Percentiles rank a stretch among this genome's conserved stretches.
These are phyloP conservation scores for Platycnemis pennipes DNA, from an alignment of 2,888 invertebrate genomes.

Conservation along the genomic window DNA sequence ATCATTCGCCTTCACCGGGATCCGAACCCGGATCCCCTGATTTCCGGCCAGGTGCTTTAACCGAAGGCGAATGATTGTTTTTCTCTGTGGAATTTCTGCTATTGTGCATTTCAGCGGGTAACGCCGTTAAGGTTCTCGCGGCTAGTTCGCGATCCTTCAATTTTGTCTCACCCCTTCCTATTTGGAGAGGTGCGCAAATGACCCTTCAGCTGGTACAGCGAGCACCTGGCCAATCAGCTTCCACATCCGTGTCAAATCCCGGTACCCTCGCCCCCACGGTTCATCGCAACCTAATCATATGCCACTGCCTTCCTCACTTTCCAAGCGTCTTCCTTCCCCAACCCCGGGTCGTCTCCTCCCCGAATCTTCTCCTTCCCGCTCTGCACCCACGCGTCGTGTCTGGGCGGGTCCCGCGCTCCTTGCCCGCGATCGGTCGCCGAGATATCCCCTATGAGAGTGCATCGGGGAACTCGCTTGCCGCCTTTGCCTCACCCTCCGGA, in stretches of 20 bases:
- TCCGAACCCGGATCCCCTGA: too few species aligned
- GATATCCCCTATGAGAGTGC: constrained; percentile 3
- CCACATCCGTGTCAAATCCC: neutral
- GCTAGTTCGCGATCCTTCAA: neutral
- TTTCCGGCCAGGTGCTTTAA: too few species aligned
- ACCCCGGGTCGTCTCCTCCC: neutral
- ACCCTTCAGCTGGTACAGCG: neutral
- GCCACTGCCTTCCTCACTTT: neutral
- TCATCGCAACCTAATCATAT: neutral
- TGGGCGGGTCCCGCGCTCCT: neutral
- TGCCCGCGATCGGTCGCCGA: neutral
- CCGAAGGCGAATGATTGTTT: too few species aligned
- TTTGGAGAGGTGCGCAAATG: neutral
- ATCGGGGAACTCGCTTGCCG: neutral
- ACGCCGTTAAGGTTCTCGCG: too few species aligned
- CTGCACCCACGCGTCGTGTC: constrained; percentile 29
- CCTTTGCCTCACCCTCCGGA: too few species aligned
- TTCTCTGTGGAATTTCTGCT: too few species aligned
- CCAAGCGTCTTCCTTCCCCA: neutral
- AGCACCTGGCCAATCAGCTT: neutral
- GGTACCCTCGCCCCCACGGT: neutral
- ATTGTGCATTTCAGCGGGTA: too few species aligned
- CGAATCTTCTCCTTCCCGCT: neutral
- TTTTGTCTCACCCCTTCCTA: neutral
- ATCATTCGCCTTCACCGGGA: too few species aligned